phyloP scores from a whole-genome alignment of 2,797 vertebrate genomes.

The Propithecus deckenii region DNA sequence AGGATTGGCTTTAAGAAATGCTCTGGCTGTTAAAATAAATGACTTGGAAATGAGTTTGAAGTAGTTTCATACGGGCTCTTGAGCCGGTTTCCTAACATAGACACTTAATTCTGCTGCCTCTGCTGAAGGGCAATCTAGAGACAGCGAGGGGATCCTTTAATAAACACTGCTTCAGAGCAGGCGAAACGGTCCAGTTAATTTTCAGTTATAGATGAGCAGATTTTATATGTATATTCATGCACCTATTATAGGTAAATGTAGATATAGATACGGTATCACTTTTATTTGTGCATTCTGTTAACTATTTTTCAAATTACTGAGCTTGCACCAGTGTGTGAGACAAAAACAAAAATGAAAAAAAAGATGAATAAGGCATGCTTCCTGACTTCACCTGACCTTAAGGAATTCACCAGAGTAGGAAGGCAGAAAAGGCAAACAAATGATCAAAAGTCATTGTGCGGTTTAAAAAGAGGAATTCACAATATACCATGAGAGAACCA shows the following conservation, averaged over 20 bases:
- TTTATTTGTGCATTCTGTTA: neutral
- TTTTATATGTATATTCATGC: accelerated
- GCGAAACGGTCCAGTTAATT: neutral
- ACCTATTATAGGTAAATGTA: neutral
- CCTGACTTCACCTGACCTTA: neutral
- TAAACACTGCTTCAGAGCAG: neutral
- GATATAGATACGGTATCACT: too few relatives aligned
- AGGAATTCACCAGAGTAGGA: neutral
- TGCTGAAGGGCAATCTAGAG: neutral
- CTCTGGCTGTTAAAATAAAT: constrained; percentile 47
- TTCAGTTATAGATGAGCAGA: neutral
- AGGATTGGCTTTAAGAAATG: neutral
- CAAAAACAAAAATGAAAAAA: neutral
- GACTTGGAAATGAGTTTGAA: constrained; percentile 38
- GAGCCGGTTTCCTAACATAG: neutral
- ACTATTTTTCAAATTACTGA: neutral
- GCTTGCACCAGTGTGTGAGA: neutral
- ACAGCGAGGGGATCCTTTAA: neutral
- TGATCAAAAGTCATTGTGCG: neutral
- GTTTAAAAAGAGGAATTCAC: neutral
- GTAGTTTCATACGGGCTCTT: neutral
- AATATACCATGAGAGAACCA: neutral
- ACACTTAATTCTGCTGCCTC: neutral
- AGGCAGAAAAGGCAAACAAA: neutral
- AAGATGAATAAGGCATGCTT: neutral